phyloP scores from a whole-genome alignment of 1,140 invertebrate species.

The Anastrepha ludens region DNA sequence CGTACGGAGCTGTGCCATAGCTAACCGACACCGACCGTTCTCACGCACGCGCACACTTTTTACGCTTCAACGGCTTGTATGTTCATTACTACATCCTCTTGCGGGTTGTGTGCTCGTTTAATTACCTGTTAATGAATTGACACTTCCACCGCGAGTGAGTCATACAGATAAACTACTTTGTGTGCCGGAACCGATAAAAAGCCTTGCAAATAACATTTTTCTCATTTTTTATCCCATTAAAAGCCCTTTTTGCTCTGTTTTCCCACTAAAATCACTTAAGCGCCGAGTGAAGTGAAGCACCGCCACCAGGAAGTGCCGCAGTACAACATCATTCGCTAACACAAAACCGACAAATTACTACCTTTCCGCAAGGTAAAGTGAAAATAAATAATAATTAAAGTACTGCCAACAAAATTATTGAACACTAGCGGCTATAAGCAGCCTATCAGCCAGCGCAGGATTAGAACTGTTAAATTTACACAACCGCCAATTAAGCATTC shows the following conservation, averaged over 20 bases:
- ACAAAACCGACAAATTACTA: background rate
- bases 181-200: too few species aligned
- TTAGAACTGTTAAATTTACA: constrained; percentile 43
- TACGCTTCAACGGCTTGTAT: too few species aligned
- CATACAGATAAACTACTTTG: too few species aligned
- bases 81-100: too few species aligned
- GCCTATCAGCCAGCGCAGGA: background rate
- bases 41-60: too few species aligned
- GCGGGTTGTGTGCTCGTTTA: too few species aligned
- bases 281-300: background rate
- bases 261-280: background rate
- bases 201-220: too few species aligned
- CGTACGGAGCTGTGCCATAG: too few species aligned
- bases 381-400: constrained; percentile 43
- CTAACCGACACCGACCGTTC: too few species aligned
- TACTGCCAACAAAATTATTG: background rate
- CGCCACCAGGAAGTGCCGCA: constrained; percentile 14
- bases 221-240: too few species aligned
- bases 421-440: background rate
- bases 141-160: too few species aligned
- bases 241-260: background rate
- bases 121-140: too few species aligned
- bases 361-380: background rate
- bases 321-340: background rate
- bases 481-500: constrained; percentile 26